Conservation (phyloP, 2,888 invertebrate species). For the Heteropelma amictum region DNA sequence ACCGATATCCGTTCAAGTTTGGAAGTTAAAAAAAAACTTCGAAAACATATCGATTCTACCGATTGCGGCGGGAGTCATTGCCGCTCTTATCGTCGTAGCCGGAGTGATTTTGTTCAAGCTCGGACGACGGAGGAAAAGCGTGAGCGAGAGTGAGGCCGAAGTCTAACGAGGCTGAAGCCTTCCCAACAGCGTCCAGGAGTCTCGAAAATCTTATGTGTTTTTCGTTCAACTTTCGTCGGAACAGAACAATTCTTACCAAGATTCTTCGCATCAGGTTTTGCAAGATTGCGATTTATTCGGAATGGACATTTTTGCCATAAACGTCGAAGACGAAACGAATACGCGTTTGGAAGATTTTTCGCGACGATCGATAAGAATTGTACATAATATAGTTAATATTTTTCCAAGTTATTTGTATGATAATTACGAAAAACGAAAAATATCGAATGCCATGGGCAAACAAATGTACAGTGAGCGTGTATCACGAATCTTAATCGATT, state of each 20-base stretch:
- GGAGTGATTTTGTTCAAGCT: conserved; percentile 57
- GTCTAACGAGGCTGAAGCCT: conserved; percentile 58
- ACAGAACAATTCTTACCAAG: too few species aligned
- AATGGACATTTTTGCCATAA: too few species aligned
- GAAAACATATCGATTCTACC: conserved; percentile 43
- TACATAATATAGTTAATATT: conserved; percentile 62
- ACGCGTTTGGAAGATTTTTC: neutral
- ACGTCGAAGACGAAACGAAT: too few species aligned
- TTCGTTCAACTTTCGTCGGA: too few species aligned
- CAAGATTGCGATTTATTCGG: too few species aligned
- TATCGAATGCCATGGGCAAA: neutral
- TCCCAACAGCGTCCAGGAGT: too few species aligned
- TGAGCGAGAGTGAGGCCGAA: conserved; percentile 62
- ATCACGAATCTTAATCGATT: neutral
- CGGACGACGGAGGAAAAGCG: conserved; percentile 56
- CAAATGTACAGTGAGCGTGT: conserved; percentile 1
- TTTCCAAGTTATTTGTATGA: conserved; percentile 62
- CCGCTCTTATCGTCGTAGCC: conserved; percentile 59
- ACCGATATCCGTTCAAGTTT: conserved; percentile 64
- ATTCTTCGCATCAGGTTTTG: too few species aligned
- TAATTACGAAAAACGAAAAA: conserved; percentile 54
- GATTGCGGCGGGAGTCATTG: conserved; percentile 57
- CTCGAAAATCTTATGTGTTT: too few species aligned
- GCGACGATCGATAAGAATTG: conserved; percentile 25
- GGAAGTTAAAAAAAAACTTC: conserved; percentile 66